Percentiles rank a stretch among this genome's conserved stretches.
Conservation (phyloP, 2,797 vertebrate species). For the Coilia nasus region DNA sequence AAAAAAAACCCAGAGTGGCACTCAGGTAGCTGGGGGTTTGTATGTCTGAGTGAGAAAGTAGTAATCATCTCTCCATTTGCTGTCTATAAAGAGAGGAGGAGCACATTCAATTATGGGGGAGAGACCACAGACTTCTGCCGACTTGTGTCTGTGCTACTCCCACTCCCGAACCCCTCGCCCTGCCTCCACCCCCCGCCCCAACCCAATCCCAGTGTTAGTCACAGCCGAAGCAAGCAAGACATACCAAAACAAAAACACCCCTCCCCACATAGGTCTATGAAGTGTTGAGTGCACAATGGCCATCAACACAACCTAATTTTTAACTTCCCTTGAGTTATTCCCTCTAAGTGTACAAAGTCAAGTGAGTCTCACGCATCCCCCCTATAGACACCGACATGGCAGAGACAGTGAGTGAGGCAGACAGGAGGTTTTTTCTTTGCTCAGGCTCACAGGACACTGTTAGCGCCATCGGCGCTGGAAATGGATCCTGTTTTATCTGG, state of each 20-base stretch:
- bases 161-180: constrained; percentile 15
- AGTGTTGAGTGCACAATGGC: background rate
- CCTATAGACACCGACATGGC: background rate
- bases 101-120: constrained; percentile 35
- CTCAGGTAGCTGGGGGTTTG: background rate
- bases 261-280: background rate
- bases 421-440: background rate
- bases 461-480: constrained; percentile 37
- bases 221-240: no score
- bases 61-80: constrained; percentile 49
- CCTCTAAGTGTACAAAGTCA: background rate
- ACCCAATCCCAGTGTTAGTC: no score
- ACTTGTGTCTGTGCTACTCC: constrained; percentile 36
- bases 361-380: background rate
- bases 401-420: background rate
- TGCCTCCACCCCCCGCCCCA: background rate
- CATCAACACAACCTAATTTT: background rate
- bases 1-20: background rate
- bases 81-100: constrained; percentile 48
- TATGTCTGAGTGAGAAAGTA: constrained; percentile 29
- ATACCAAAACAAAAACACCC: background rate
- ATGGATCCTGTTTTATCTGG: constrained; percentile 66
- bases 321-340: background rate
- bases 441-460: background rate
- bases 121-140: constrained; percentile 26